Conservation (phyloP, 2,888 invertebrate genomes). For the Diarsia rubi region DNA sequence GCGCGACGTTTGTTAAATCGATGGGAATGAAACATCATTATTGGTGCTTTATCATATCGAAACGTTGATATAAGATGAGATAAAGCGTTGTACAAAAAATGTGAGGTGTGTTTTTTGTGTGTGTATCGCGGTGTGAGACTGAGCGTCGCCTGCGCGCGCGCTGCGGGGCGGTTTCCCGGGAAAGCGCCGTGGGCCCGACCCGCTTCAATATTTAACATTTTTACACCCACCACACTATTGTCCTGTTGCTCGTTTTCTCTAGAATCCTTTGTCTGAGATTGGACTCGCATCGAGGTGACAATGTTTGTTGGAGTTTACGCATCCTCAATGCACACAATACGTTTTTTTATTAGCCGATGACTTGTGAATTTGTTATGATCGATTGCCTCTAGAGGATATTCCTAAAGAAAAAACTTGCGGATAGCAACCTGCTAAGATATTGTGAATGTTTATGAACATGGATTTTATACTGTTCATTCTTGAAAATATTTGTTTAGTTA, state of each 20-base stretch:
- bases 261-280: conserved; percentile 86
- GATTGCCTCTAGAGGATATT: conserved; percentile 80
- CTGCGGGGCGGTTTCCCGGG: conserved; percentile 90
- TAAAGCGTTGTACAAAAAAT: conserved; percentile 82
- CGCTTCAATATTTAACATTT: conserved; percentile 88
- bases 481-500: conserved; percentile 12
- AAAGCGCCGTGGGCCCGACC: conserved; percentile 81
- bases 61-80: conserved; percentile 86
- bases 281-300: conserved; percentile 87
- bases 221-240: conserved; percentile 87
- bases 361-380: conserved; percentile 90
- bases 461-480: conserved; percentile 54
- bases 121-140: conserved; percentile 86
- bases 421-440: conserved; percentile 77
- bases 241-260: conserved; percentile 82
- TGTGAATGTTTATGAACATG: conserved; percentile 66
- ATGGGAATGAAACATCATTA: conserved; percentile 89
- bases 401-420: conserved; percentile 75
- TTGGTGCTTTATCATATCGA: conserved; percentile 89
- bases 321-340: conserved; percentile 85
- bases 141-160: conserved; percentile 86
- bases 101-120: conserved; percentile 85
- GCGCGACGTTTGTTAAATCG: conserved; percentile 84
- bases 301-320: conserved; percentile 88
- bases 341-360: conserved; percentile 89